phyloP scores from a whole-genome alignment of 2,888 invertebrate species.

The Matsumyia berberina region DNA sequence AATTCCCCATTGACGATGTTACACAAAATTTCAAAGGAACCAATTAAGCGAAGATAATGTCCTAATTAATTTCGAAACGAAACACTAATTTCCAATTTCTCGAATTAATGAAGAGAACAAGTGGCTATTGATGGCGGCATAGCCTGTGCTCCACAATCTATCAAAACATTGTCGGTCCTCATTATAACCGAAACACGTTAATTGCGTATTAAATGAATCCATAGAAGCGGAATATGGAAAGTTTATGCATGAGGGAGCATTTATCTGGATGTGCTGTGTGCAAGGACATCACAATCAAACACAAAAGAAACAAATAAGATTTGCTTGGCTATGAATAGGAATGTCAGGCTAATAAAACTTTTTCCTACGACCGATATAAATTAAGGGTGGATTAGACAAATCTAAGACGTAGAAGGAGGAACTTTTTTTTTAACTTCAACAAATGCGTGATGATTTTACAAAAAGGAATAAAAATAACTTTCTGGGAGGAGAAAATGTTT shows the following conservation, averaged over 20 bases:
- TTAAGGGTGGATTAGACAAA: too few relatives aligned
- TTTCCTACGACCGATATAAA: too few relatives aligned
- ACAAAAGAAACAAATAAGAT: neutral
- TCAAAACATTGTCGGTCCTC: neutral
- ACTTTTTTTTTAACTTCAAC: too few relatives aligned
- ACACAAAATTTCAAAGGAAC: constrained; percentile 10
- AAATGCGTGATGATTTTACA: too few relatives aligned
- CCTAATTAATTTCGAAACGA: constrained; percentile 27
- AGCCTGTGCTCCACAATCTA: neutral
- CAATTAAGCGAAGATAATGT: constrained; percentile 26
- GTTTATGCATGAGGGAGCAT: neutral
- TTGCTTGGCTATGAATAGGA: too few relatives aligned
- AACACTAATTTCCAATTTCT: constrained; percentile 21
- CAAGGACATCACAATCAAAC: too few relatives aligned
- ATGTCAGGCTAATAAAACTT: too few relatives aligned
- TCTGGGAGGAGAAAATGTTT: too few relatives aligned
- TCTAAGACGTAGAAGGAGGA: too few relatives aligned
- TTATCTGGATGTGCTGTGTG: neutral
- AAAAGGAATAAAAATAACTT: too few relatives aligned
- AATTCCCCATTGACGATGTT: neutral
- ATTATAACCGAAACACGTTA: neutral
- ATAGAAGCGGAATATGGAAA: constrained; percentile 2
- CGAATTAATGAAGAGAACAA: constrained; percentile 19
- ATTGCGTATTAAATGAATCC: constrained; percentile 23
- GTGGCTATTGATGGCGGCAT: constrained; percentile 5